Conservation (phyloP, 2,888 invertebrate species). For the Agapetus fuscipes region DNA sequence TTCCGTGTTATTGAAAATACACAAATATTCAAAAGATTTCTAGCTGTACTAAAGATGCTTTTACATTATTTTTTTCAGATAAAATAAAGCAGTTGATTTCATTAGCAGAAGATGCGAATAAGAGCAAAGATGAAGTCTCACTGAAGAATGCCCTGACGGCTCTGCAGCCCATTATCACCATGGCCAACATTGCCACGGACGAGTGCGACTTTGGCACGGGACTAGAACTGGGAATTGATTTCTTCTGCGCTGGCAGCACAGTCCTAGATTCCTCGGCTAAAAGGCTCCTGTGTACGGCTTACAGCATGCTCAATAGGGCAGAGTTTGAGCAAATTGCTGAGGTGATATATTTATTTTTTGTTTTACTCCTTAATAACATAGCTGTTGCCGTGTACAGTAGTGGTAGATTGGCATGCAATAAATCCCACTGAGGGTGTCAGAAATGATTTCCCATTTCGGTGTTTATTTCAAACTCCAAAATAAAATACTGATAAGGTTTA, state of each 20-base stretch:
- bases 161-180: conserved; percentile 72
- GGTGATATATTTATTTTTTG: conserved; percentile 31
- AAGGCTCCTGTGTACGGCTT: conserved; percentile 62
- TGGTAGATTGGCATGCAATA: too few relatives aligned
- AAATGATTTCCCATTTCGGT: too few relatives aligned
- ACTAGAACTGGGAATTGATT: conserved; percentile 76
- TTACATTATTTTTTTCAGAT: conserved; percentile 48
- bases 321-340: conserved; percentile 64
- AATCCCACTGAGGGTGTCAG: too few relatives aligned
- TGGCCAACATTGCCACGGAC: conserved; percentile 82
- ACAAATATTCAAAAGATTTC: too few relatives aligned
- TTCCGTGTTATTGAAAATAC: too few relatives aligned
- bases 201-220: conserved; percentile 94
- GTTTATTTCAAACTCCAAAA: too few relatives aligned
- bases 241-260: conserved; percentile 67
- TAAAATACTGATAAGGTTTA: too few relatives aligned
- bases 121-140: conserved; percentile 48
- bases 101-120: conserved; percentile 50
- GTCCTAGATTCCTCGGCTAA: conserved; percentile 56
- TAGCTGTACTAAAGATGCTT: too few relatives aligned
- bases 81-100: conserved; percentile 60
- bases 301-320: conserved; percentile 61
- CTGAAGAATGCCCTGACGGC: conserved; percentile 60
- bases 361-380: background rate
- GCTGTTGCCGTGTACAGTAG: background rate